phyloP scores from a whole-genome alignment of 1,140 invertebrate species.

The Cydia fagiglandana region DNA sequence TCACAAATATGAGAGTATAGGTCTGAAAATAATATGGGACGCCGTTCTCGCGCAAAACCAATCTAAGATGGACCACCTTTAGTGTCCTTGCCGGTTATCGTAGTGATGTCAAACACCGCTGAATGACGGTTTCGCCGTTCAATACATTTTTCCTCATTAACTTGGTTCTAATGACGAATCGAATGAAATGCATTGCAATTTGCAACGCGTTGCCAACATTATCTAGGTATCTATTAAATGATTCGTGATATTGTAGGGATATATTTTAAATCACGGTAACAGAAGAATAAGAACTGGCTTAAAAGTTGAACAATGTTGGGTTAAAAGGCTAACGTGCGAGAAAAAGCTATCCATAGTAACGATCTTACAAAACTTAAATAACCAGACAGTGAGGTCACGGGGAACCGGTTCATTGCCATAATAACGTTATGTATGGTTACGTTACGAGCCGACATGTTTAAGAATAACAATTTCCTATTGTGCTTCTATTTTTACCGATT shows the following conservation, averaged over 20 bases:
- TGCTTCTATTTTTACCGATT: not conserved
- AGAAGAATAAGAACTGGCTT: not conserved
- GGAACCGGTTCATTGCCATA: slow-evolving; percentile 49
- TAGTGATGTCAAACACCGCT: too few relatives aligned
- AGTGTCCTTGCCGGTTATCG: too few relatives aligned
- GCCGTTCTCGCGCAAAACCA: too few relatives aligned
- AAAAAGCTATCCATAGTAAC: not conserved
- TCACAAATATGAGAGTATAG: too few relatives aligned
- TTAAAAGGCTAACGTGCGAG: slow-evolving; percentile 5
- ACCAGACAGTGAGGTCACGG: slow-evolving; percentile 65
- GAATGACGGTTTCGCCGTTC: too few relatives aligned
- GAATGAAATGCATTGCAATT: too few relatives aligned
- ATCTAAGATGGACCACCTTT: too few relatives aligned
- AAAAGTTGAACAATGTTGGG: not conserved
- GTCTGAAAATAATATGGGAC: too few relatives aligned
- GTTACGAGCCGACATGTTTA: slow-evolving; percentile 1
- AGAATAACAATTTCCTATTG: not conserved
- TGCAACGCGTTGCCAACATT: not conserved
- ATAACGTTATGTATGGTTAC: slow-evolving; percentile 7
- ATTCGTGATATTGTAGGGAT: not conserved
- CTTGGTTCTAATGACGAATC: too few relatives aligned
- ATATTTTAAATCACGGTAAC: not conserved
- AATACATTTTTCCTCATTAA: too few relatives aligned
- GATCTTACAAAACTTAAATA: slow-evolving; percentile 48
- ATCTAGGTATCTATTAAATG: not conserved